phyloP scores from a whole-genome alignment of 2,888 invertebrate species.

The Mylabris sibirica region DNA sequence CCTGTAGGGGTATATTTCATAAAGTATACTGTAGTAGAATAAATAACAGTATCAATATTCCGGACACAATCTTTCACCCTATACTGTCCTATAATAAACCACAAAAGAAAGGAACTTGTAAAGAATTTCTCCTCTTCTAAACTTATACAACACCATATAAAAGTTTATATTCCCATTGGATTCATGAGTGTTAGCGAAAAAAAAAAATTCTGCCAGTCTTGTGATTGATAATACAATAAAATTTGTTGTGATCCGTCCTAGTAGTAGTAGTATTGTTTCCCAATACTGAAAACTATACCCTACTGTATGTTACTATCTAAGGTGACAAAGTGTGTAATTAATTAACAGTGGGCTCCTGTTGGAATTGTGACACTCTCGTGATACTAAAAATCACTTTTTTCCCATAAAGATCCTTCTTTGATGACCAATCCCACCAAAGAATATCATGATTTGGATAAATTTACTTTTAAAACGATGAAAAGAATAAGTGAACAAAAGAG shows the following conservation, averaged over 20 bases:
- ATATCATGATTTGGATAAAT: not conserved
- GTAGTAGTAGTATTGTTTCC: too few relatives aligned
- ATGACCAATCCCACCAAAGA: not conserved
- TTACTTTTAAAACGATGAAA: slow-evolving; percentile 8
- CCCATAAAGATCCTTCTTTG: not conserved
- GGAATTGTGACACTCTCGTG: too few relatives aligned
- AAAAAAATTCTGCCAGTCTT: not conserved
- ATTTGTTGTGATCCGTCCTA: not conserved
- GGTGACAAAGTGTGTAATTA: too few relatives aligned
- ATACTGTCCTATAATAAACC: slow-evolving; percentile 4
- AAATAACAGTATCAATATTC: slow-evolving; percentile 1
- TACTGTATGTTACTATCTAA: too few relatives aligned
- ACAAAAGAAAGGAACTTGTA: not conserved
- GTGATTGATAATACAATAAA: not conserved
- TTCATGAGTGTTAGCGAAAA: not conserved
- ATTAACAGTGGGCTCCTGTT: too few relatives aligned
- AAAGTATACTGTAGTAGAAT: not conserved
- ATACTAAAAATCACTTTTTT: not conserved
- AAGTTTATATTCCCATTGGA: slow-evolving; percentile 1
- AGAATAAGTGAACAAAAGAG: slow-evolving; percentile 1
- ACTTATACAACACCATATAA: not conserved
- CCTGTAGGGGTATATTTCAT: too few relatives aligned
- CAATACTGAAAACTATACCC: too few relatives aligned
- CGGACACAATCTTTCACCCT: not conserved
- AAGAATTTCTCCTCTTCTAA: not conserved